Evolutionary conservation across 2,797 vertebrate genomes (phyloP).

Genomic region (Rhabdomys pumilio): DNA sequence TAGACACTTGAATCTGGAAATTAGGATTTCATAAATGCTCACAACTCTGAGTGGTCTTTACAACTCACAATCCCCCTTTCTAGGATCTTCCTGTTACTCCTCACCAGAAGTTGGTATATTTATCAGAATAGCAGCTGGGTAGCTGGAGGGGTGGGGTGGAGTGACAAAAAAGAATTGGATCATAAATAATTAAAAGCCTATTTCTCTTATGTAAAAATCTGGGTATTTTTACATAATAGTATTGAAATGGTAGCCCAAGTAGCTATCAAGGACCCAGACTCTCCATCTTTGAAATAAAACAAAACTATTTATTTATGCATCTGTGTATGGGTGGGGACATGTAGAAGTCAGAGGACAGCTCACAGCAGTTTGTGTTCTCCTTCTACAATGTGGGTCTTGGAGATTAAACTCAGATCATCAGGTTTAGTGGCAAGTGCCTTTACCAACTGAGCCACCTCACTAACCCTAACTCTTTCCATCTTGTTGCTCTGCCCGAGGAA

Average conservation of each 20-base stretch:
- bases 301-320: neutral
- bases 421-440: neutral
- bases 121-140: neutral
- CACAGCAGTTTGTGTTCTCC: neutral
- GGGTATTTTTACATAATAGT: neutral
- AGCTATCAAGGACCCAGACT: neutral
- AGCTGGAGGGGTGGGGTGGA: neutral
- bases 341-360: neutral
- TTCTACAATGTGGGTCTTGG: no score
- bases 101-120: neutral
- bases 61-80: neutral
- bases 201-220: slow-evolving; percentile 22
- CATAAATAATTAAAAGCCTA: slow-evolving; percentile 10
- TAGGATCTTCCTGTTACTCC: neutral
- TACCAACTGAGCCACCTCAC: neutral
- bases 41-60: neutral
- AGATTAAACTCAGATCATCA: neutral
- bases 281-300: neutral
- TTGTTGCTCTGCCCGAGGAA: slow-evolving; percentile 5
- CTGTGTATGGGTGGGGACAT: neutral
- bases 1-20: neutral
- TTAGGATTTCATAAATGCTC: neutral
- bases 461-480: neutral
- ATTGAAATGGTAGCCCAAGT: neutral
- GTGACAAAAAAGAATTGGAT: neutral